These are phyloP conservation scores for Polia nebulosa DNA, from an alignment of 2,888 invertebrate species.

Conservation along the genomic window DNA sequence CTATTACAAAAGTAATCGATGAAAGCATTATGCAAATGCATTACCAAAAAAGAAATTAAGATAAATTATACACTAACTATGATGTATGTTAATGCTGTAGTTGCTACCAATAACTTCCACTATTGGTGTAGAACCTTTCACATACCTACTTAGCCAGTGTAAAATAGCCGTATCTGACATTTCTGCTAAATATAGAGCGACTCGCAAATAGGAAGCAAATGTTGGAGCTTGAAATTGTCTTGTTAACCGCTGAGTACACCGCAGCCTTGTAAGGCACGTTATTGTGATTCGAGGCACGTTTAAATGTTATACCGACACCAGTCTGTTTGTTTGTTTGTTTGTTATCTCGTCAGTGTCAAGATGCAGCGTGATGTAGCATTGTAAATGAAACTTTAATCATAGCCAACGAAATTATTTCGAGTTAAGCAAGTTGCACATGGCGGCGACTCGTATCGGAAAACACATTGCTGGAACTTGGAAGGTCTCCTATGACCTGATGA, in stretches of 20 bases:
- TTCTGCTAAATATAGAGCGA: not conserved
- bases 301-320: not conserved
- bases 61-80: too few species aligned
- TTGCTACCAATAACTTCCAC: too few species aligned
- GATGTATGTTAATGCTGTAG: too few species aligned
- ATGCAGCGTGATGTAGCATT: not conserved
- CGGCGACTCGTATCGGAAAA: too few species aligned
- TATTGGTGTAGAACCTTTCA: too few species aligned
- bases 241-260: not conserved
- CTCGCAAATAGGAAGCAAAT: slow-evolving; percentile 3
- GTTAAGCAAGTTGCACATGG: not conserved
- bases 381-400: not conserved
- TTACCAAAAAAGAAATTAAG: too few species aligned
- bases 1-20: too few species aligned
- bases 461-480: too few species aligned
- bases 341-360: not conserved
- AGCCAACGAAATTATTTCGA: not conserved
- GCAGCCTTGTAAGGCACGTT: not conserved
- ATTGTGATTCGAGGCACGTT: not conserved
- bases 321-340: not conserved
- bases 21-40: too few species aligned
- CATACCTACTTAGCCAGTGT: not conserved
- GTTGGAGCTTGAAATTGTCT: not conserved
- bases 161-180: not conserved
- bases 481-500: not conserved